Conservation (phyloP, 2,113 vertebrate species). For the Epinephelus lanceolatus region DNA sequence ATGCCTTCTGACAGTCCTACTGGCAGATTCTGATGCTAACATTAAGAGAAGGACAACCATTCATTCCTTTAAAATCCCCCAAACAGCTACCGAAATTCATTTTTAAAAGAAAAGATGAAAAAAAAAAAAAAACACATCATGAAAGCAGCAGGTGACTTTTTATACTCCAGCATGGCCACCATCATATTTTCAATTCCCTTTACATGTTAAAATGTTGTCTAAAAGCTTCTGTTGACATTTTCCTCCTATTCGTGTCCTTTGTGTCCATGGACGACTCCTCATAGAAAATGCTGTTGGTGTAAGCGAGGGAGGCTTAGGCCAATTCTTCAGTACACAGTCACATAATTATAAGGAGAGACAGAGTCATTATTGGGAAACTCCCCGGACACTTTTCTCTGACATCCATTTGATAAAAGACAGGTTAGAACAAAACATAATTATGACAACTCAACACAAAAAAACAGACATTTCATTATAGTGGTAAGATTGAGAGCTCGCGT, state of each 20-base stretch:
- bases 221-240: conserved; percentile 48
- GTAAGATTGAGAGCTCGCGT: conserved; percentile 42
- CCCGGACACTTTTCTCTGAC: conserved; percentile 43
- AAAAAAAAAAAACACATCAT: conserved; percentile 27
- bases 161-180: conserved; percentile 58
- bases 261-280: conserved; percentile 61
- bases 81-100: conserved; percentile 43
- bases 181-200: conserved; percentile 69
- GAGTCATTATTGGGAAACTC: conserved; percentile 42
- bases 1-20: conserved; percentile 42
- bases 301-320: conserved; percentile 12
- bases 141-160: conserved; percentile 74
- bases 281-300: conserved; percentile 51
- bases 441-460: conserved; percentile 43
- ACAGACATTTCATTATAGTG: conserved; percentile 60
- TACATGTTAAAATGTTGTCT: conserved; percentile 52
- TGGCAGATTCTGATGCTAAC: conserved; percentile 41
- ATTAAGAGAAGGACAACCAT: conserved; percentile 25
- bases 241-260: conserved; percentile 42
- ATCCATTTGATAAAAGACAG: conserved; percentile 50
- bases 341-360: conserved; percentile 51
- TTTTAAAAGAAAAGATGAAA: not conserved
- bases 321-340: conserved; percentile 45
- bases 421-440: conserved; percentile 46
- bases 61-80: conserved; percentile 41